A percentile compares a stretch with the other conserved stretches of the same genome.
Evolutionary conservation across 2,113 vertebrate species (phyloP).

Genomic region (Macrotis lagotis): DNA sequence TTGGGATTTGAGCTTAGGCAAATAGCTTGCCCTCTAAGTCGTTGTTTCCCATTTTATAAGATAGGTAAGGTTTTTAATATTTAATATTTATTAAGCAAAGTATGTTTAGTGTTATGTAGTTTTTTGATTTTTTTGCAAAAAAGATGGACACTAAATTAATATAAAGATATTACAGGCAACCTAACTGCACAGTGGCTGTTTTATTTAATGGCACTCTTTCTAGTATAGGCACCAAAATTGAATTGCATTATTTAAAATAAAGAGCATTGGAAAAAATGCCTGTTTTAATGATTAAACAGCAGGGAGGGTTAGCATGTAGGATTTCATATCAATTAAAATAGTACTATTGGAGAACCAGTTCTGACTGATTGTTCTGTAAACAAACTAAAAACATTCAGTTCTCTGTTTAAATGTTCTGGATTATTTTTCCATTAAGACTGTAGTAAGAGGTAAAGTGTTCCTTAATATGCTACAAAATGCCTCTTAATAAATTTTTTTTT

Average conservation of each 20-base stretch:
- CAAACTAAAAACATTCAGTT: background rate
- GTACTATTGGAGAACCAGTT: background rate
- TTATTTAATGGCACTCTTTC: background rate
- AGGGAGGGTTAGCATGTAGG: background rate
- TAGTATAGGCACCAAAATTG: background rate
- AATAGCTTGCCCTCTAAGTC: background rate
- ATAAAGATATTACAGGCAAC: background rate
- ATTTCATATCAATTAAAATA: background rate
- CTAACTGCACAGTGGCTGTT: background rate
- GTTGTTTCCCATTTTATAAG: background rate
- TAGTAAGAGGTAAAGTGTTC: background rate
- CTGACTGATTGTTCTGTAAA: background rate
- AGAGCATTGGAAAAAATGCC: background rate
- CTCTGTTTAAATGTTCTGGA: background rate
- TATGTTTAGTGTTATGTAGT: background rate
- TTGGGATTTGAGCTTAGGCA: background rate
- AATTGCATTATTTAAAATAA: background rate
- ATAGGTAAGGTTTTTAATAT: background rate
- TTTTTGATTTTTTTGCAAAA: background rate
- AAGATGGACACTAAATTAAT: background rate
- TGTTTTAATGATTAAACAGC: conserved; percentile 40
- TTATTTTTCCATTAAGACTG: conserved; percentile 1
- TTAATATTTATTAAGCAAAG: background rate
- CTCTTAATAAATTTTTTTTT: conserved; percentile 57
- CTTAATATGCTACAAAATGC: background rate